Conservation (phyloP, 2,113 vertebrate genomes). For the Gorilla gorilla region DNA sequence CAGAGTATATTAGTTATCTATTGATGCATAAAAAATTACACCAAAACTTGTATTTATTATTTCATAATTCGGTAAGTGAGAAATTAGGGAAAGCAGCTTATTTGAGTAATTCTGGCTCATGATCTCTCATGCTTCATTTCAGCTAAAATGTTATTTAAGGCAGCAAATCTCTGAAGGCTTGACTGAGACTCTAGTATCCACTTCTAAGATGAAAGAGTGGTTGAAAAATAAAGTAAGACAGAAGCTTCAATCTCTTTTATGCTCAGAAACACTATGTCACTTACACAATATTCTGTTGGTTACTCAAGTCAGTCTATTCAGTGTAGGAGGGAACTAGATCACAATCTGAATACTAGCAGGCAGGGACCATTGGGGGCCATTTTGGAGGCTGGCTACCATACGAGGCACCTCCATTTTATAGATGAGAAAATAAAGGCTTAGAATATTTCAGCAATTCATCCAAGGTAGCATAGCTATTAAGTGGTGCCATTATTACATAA, state of each 20-base stretch:
- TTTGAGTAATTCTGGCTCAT: not conserved
- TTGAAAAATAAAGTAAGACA: not conserved
- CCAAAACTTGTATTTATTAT: not conserved
- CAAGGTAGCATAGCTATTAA: not conserved
- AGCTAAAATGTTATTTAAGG: not conserved
- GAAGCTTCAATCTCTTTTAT: not conserved
- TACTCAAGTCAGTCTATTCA: not conserved
- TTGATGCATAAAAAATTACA: not conserved
- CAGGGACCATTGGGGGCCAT: not conserved
- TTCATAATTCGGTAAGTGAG: not conserved
- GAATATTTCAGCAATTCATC: not conserved
- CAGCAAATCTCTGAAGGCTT: not conserved
- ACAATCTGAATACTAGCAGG: not conserved
- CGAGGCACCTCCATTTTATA: not conserved
- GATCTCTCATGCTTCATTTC: not conserved
- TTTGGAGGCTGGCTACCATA: not conserved
- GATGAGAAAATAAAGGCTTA: not conserved
- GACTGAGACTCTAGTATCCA: not conserved
- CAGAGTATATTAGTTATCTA: not conserved
- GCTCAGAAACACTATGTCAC: not conserved
- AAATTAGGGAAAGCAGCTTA: not conserved
- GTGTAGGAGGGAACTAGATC: not conserved
- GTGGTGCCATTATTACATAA: not conserved
- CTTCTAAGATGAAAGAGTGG: not conserved
- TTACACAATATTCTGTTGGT: not conserved